Conservation (phyloP, 2,797 vertebrate genomes). For the Eremophila alpestris region DNA sequence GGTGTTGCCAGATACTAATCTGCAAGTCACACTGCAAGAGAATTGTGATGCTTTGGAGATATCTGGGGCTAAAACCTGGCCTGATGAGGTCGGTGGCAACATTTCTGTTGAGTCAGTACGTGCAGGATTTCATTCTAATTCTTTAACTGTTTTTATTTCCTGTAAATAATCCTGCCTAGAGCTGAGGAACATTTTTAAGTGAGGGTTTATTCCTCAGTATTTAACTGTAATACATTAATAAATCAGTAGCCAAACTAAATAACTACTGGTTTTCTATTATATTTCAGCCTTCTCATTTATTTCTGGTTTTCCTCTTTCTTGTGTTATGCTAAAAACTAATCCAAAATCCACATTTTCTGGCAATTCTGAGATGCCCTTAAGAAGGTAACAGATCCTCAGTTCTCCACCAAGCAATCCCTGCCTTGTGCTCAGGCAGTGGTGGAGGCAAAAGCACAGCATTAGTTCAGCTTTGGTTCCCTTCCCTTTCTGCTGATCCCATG, state of each 20-base stretch:
- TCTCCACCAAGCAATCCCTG: neutral
- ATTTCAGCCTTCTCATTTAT: neutral
- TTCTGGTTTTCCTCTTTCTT: neutral
- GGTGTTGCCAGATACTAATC: neutral
- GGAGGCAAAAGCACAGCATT: neutral
- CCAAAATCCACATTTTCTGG: neutral
- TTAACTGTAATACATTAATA: neutral
- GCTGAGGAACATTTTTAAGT: neutral
- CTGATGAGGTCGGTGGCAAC: neutral
- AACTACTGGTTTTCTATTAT: neutral
- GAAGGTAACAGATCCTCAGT: neutral
- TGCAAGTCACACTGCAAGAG: neutral
- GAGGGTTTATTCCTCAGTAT: neutral
- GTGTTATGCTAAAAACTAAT: neutral
- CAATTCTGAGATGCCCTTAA: neutral
- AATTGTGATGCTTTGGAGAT: neutral
- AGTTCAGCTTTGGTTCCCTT: conserved; percentile 16
- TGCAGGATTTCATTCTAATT: conserved; percentile 13
- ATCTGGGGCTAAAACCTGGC: neutral
- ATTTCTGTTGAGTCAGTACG: neutral
- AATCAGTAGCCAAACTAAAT: conserved; percentile 38
- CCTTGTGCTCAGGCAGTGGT: neutral
- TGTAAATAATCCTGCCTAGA: neutral
- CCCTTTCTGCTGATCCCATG: conserved; percentile 35
- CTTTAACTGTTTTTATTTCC: conserved; percentile 36